phyloP scores from a whole-genome alignment of 2,113 vertebrate genomes.

The Oreochromis tanganicae region DNA sequence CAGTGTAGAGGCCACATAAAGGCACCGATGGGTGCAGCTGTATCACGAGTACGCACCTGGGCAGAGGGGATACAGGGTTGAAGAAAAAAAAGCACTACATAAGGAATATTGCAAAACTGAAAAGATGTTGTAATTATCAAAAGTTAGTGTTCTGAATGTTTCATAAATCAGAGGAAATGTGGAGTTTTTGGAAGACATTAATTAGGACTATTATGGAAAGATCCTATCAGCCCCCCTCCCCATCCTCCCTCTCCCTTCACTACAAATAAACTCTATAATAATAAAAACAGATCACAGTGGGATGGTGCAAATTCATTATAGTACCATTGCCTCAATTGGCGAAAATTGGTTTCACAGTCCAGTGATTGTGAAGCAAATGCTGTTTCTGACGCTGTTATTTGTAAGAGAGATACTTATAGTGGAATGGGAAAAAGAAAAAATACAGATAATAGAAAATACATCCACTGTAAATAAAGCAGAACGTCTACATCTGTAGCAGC shows the following conservation, averaged over 20 bases:
- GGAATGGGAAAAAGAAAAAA: not conserved
- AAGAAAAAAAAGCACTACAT: not conserved
- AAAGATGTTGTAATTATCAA: not conserved
- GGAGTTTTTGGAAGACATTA: not conserved
- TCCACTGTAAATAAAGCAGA: not conserved
- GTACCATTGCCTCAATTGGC: not conserved
- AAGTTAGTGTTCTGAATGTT: not conserved
- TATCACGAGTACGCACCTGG: conserved; percentile 85
- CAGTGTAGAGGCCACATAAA: conserved; percentile 98
- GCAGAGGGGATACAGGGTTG: not conserved
- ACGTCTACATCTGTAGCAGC: not conserved
- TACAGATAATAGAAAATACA: not conserved
- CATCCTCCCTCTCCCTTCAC: not conserved
- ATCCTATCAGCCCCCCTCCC: not conserved
- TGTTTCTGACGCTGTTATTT: not conserved
- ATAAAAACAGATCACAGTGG: not conserved
- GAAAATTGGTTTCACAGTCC: not conserved
- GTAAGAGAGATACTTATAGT: not conserved
- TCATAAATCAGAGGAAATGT: not conserved
- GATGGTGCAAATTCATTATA: not conserved
- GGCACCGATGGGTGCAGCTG: conserved; percentile 86
- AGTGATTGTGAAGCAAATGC: not conserved
- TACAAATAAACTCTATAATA: not conserved
- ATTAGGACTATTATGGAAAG: not conserved
- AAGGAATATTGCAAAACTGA: not conserved